These are phyloP conservation scores for Xiphorhynchus erythropygius DNA, from an alignment of 2,797 vertebrate species.

Conservation along the genomic window DNA sequence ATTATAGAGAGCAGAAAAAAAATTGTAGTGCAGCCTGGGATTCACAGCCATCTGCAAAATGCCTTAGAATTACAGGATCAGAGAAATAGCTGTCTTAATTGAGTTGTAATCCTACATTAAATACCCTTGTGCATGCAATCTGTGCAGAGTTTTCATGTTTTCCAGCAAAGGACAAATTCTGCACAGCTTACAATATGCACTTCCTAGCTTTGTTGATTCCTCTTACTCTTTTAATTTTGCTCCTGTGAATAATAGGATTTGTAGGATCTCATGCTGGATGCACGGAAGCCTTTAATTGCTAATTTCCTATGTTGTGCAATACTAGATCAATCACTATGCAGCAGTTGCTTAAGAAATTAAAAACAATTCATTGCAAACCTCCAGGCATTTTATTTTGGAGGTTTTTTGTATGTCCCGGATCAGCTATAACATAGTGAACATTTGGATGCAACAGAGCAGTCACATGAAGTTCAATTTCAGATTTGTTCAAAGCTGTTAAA, in stretches of 20 bases:
- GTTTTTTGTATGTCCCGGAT: neutral
- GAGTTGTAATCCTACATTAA: slow-evolving; percentile 41
- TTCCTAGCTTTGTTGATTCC: neutral
- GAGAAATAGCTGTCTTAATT: slow-evolving; percentile 37
- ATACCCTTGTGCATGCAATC: neutral
- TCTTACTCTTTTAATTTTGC: slow-evolving; percentile 2
- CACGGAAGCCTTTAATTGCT: slow-evolving; percentile 2
- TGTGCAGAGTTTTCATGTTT: neutral
- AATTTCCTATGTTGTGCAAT: neutral
- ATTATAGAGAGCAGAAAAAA: neutral
- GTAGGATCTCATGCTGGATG: neutral
- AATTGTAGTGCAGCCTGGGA: neutral
- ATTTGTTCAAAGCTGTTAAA: neutral
- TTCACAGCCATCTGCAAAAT: slow-evolving; percentile 36
- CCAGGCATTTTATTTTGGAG: neutral
- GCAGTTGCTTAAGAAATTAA: neutral
- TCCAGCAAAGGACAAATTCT: slow-evolving; percentile 12
- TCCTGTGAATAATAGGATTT: slow-evolving; percentile 18
- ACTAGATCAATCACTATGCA: neutral
- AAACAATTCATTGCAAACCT: neutral
- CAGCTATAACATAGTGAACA: neutral
- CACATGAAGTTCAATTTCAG: neutral
- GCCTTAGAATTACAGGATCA: slow-evolving; percentile 20
- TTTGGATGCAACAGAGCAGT: neutral
- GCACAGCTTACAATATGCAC: neutral